phyloP scores from a whole-genome alignment of 2,113 vertebrate species.

The Myotis davidii region DNA sequence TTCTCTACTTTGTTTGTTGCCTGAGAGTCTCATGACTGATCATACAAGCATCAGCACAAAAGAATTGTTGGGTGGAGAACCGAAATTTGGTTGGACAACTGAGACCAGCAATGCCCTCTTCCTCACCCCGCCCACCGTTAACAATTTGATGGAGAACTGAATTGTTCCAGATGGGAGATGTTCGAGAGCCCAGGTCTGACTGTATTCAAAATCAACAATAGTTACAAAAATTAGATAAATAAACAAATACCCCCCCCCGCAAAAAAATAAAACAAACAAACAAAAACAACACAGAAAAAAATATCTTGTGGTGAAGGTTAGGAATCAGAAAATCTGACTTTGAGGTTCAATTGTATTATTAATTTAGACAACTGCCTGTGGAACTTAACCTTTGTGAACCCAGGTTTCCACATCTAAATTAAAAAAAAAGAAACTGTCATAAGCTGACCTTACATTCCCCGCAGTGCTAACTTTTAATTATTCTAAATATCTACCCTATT shows the following conservation, averaged over 20 bases:
- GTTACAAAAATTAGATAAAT: neutral
- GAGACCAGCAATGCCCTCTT: too few species aligned
- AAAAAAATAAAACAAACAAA: too few species aligned
- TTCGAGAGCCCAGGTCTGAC: too few species aligned
- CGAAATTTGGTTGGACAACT: too few species aligned
- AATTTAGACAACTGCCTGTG: neutral
- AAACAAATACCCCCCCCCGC: neutral
- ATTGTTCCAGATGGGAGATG: too few species aligned
- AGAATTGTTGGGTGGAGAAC: too few species aligned
- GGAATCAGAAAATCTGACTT: neutral
- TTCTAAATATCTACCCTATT: neutral
- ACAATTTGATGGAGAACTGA: too few species aligned
- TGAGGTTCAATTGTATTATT: neutral
- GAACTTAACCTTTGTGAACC: neutral
- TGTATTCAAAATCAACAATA: neutral
- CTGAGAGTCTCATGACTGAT: too few species aligned
- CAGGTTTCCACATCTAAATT: neutral
- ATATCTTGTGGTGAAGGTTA: neutral
- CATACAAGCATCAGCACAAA: too few species aligned
- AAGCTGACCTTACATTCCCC: neutral
- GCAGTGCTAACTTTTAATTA: neutral
- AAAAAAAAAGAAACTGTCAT: neutral
- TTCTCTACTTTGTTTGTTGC: too few species aligned
- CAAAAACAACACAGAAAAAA: neutral
- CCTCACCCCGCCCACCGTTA: too few species aligned